Evolutionary conservation across 2,888 invertebrate species (phyloP), one percentile per base, ranked within the genome.

Genomic region (Sabatieria punctata): DNA sequence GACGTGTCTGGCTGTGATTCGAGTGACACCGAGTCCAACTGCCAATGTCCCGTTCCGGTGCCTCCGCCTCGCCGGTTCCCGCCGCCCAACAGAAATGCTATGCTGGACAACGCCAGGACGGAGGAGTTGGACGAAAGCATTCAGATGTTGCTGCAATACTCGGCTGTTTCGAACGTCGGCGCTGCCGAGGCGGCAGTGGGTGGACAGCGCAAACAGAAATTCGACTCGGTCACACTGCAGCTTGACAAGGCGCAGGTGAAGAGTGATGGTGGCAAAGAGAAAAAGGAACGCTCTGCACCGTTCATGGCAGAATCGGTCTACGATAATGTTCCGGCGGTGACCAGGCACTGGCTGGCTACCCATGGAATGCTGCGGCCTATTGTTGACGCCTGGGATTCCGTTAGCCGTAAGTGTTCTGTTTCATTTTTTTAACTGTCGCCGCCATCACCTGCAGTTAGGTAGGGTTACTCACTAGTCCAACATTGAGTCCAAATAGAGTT

Each of bases 291-390:
- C 30, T 30, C 30, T 8, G 30, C 30, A 11, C 19, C n/a, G 38
- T 6, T 21, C 6, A 38, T 38, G 38, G 6, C 22, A 6, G 38
- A 38, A 38, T 11, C 8, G 11, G 6, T 38, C 22, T 38, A 38
- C 38, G 38, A 38, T 21, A 38, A 38, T 21, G 38, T 38, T 6
- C 30, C 8, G 8, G 15, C 38, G 38, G 6, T 8, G 19, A 38
- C 19, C 11, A 13, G 38, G 19, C 38, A 21, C 11, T 22, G 27
- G 43, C 43, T 43, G 43, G 43, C 43, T 8, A 43, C 22, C 4
- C 30, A 22, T 30, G 43, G 43, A 35, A 21, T 43, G n/a, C 26
- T 41, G 3, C 41, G 26, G 4, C 41, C 41, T 27, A 41, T 27
- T 41, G 41, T 41, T 25, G 41, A 41, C 26, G 41, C 41, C 4